Evolutionary conservation across 2,797 vertebrate genomes (phyloP).

Genomic region (Mus caroli): DNA sequence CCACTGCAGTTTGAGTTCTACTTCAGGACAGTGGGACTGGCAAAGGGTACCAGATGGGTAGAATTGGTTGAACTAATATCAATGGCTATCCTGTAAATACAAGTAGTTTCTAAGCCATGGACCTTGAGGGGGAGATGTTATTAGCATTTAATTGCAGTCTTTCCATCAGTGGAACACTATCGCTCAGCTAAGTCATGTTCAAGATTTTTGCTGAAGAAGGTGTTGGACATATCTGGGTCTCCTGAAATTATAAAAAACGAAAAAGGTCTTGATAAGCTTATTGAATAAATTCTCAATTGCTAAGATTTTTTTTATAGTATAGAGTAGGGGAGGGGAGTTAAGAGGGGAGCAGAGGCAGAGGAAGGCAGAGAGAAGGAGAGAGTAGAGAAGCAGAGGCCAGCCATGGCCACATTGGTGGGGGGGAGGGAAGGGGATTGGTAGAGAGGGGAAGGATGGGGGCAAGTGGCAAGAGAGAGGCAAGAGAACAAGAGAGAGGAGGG

Average conservation of each 20-base stretch:
- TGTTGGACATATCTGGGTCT: conserved; percentile 51
- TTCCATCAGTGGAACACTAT: background rate
- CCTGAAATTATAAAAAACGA: conserved; percentile 61
- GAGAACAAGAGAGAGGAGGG: too few relatives aligned
- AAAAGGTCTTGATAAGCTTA: conserved; percentile 43
- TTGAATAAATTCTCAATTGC: conserved; percentile 43
- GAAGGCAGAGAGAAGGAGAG: too few relatives aligned
- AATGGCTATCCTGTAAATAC: background rate
- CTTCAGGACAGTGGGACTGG: background rate
- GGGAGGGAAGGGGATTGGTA: too few relatives aligned
- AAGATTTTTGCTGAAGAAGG: conserved; percentile 56
- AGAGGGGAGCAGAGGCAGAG: too few relatives aligned
- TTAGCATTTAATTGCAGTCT: conserved; percentile 35
- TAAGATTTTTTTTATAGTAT: background rate
- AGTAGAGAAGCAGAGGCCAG: too few relatives aligned
- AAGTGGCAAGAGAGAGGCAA: too few relatives aligned
- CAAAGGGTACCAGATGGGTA: background rate
- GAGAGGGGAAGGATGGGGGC: too few relatives aligned
- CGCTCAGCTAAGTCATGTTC: conserved; percentile 43
- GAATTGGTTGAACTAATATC: background rate
- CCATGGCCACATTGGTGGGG: too few relatives aligned
- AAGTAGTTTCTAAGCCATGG: conserved; percentile 48
- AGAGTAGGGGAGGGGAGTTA: too few relatives aligned
- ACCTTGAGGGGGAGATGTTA: background rate
- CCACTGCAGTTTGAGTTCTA: background rate